phyloP scores from a whole-genome alignment of 2,888 invertebrate species.

The Flexamia atlantica region DNA sequence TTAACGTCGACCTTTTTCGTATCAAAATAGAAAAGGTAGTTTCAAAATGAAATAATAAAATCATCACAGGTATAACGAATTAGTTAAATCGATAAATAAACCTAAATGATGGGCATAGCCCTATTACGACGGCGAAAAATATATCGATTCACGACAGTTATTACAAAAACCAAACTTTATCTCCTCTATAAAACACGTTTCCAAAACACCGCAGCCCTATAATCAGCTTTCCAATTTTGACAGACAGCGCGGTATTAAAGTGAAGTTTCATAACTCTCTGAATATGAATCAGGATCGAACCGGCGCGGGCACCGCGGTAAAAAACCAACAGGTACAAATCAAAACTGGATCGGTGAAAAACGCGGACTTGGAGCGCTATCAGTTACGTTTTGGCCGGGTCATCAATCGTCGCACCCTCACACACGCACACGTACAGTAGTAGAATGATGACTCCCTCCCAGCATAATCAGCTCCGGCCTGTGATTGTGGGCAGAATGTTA shows the following conservation, averaged over 20 bases:
- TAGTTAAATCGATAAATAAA: too few species aligned
- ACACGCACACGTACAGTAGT: constrained; percentile 23
- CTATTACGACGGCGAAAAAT: too few species aligned
- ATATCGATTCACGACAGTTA: not conserved
- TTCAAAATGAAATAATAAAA: too few species aligned
- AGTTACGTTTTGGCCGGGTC: constrained; percentile 3
- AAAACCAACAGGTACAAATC: constrained; percentile 43
- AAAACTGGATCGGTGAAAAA: constrained; percentile 43
- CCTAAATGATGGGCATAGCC: too few species aligned
- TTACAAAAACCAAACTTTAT: not conserved
- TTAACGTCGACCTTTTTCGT: too few species aligned
- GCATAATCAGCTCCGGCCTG: constrained; percentile 10
- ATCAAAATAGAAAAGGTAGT: too few species aligned
- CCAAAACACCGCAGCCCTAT: constrained; percentile 16
- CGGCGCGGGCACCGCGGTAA: not conserved
- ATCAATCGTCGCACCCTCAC: constrained; percentile 10
- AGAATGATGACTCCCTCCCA: constrained; percentile 1
- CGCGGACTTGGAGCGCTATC: constrained; percentile 19
- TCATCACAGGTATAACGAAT: too few species aligned
- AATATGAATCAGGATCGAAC: constrained; percentile 1
- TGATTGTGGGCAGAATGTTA: constrained; percentile 31
- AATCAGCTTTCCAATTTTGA: constrained; percentile 35
- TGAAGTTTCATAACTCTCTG: constrained; percentile 17
- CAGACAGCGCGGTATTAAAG: constrained; percentile 8
- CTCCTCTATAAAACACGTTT: not conserved